Conservation (phyloP, 1,140 invertebrate genomes). For the Pseudomyrmex pallidus region DNA sequence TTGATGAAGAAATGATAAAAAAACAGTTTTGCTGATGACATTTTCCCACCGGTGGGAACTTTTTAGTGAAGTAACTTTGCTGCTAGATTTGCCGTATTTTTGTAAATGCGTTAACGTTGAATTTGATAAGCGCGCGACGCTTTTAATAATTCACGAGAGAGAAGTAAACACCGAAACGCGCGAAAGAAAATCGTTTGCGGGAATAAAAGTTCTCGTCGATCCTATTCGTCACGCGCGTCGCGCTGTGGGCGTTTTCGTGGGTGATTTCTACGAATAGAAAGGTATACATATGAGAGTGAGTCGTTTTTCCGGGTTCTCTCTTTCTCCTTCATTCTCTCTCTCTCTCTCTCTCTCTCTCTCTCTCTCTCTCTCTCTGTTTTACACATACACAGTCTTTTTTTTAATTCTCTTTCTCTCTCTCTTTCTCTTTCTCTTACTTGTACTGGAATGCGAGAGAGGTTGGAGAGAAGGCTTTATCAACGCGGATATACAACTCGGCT, state of each 20-base stretch:
- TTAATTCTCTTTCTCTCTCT: neutral
- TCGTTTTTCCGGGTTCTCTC: neutral
- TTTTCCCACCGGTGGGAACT: conserved; percentile 14
- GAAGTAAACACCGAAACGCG: conserved; percentile 12
- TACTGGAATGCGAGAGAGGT: conserved; percentile 50
- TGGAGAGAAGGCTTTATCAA: conserved; percentile 60
- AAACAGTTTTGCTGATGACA: conserved; percentile 37
- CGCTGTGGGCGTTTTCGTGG: conserved; percentile 60
- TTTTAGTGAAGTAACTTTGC: conserved; percentile 29
- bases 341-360: neutral
- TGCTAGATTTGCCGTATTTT: conserved; percentile 30
- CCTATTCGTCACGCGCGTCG: conserved; percentile 62
- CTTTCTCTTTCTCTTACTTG: neutral
- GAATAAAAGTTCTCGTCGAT: conserved; percentile 68
- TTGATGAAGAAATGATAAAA: conserved; percentile 20
- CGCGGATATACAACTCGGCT: conserved; percentile 38
- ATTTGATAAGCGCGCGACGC: conserved; percentile 40
- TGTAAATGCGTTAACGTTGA: conserved; percentile 27
- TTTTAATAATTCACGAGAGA: conserved; percentile 49
- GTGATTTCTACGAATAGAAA: conserved; percentile 74
- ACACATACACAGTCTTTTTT: no score
- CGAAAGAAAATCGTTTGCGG: conserved; percentile 55
- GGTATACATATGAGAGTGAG: conserved; percentile 28
- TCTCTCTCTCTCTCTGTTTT: neutral
- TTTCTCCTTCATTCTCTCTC: neutral